A percentile compares a stretch with the other conserved stretches of the same genome.
Conservation (phyloP, 2,113 vertebrate genomes). For the Macaca fascicularis region T2T-MFA8v1.1 NC_088395.1:42672501-42673000, state of each 20-base stretch:
- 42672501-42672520: neutral
- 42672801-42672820: slow-evolving; percentile 38
- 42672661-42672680: neutral
- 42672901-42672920: slow-evolving; percentile 69
- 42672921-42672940: slow-evolving; percentile 70
- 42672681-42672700: slow-evolving; percentile 26
- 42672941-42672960: slow-evolving; percentile 57
- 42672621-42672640: neutral
- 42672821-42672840: slow-evolving; percentile 66
- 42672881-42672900: slow-evolving; percentile 58
- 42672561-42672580: neutral
- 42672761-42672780: slow-evolving; percentile 25
- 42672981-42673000: slow-evolving; percentile 69
- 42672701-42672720: neutral
- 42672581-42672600: slow-evolving; percentile 3
- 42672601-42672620: slow-evolving; percentile 5
- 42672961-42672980: slow-evolving; percentile 75
- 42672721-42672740: neutral
- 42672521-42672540: slow-evolving; percentile 25
- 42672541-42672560: neutral
- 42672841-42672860: slow-evolving; percentile 73
- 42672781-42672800: slow-evolving; percentile 41
- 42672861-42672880: slow-evolving; percentile 50
- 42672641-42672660: neutral
- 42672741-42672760: slow-evolving; percentile 36